Percentiles rank a stretch among this genome's conserved stretches.
Evolutionary conservation across 2,797 vertebrate species (phyloP).

Genomic region (Threskiornis aethiopicus): DNA sequence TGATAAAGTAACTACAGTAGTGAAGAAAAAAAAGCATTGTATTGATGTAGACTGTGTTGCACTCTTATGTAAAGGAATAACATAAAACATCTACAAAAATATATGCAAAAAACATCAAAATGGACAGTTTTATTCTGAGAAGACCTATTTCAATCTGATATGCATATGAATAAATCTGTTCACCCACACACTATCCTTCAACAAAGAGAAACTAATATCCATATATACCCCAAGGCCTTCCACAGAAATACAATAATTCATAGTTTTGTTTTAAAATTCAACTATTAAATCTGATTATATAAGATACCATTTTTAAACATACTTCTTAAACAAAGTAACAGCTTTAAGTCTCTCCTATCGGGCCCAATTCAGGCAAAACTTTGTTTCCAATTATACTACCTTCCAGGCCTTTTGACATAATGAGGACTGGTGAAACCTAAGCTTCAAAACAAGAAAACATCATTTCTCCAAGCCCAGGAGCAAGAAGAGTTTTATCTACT

Average conservation of each 20-base stretch:
- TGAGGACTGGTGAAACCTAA: not conserved
- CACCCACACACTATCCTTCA: not conserved
- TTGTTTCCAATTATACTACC: not conserved
- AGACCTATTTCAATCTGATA: not conserved
- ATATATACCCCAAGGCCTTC: not conserved
- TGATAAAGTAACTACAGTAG: not conserved
- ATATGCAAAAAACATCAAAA: not conserved
- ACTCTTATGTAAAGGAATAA: not conserved
- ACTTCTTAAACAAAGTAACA: not conserved
- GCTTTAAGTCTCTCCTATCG: not conserved
- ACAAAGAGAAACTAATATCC: not conserved
- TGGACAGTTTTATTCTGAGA: not conserved
- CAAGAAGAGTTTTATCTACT: not conserved
- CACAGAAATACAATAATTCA: not conserved
- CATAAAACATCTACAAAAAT: not conserved
- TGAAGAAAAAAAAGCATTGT: not conserved
- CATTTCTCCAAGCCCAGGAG: not conserved
- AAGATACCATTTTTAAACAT: not conserved
- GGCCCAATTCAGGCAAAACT: not conserved
- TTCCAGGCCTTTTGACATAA: not conserved
- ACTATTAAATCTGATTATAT: not conserved
- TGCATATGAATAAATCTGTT: not conserved
- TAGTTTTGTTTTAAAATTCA: conserved; percentile 8
- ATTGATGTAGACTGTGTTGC: not conserved
- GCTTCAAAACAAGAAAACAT: not conserved